These are phyloP conservation scores for Lutjanus argentimaculatus DNA, from an alignment of 2,797 vertebrate species.

Conservation along the genomic window DNA sequence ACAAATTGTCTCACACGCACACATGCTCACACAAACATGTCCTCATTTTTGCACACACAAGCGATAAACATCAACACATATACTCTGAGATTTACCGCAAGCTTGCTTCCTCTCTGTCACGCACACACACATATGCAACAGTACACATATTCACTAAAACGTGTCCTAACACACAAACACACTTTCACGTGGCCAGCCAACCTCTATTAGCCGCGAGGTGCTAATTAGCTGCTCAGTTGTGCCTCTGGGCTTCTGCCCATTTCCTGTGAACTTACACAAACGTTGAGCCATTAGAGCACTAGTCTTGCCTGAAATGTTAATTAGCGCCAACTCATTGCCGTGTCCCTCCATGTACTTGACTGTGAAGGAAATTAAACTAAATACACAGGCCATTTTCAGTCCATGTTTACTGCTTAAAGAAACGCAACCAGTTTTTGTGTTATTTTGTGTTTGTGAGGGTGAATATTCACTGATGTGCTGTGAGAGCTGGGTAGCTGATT, in stretches of 20 bases:
- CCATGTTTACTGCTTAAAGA: neutral
- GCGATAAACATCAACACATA: neutral
- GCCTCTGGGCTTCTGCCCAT: slow-evolving; percentile 2
- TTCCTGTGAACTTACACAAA: slow-evolving; percentile 31
- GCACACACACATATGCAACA: neutral
- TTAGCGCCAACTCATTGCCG: neutral
- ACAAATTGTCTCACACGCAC: neutral
- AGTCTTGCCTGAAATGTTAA: slow-evolving; percentile 16
- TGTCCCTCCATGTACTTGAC: neutral
- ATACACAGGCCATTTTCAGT: neutral
- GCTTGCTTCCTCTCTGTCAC: neutral
- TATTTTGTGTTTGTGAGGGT: too few species aligned
- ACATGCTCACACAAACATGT: neutral
- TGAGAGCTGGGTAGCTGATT: neutral
- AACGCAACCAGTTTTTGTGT: neutral
- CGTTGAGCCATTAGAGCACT: neutral
- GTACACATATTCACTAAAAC: neutral
- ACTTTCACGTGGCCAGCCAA: neutral
- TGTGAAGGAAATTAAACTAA: neutral
- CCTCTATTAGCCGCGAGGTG: neutral
- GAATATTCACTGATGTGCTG: too few species aligned
- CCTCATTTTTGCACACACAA: neutral
- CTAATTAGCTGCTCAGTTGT: neutral
- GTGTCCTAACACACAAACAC: slow-evolving; percentile 14
- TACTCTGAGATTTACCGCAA: neutral